Evolutionary conservation across 2,888 invertebrate genomes (phyloP).

Genomic region (Watsonalla binaria): DNA sequence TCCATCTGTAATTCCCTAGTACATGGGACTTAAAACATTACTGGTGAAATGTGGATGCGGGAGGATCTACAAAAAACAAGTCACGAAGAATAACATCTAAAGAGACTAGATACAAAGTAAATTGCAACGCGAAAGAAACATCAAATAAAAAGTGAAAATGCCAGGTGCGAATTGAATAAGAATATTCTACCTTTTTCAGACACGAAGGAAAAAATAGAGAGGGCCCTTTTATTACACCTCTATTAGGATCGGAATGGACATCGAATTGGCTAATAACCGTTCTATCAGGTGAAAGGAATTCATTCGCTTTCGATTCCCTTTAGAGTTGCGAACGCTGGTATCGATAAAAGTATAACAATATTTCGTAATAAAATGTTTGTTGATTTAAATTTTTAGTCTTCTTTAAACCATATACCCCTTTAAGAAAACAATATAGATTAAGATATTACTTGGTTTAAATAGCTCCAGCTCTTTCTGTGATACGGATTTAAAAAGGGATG

Average conservation of each 20-base stretch:
- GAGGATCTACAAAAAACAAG: too few species aligned
- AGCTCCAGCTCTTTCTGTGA: too few species aligned
- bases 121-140: constrained; percentile 26
- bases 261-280: constrained; percentile 77
- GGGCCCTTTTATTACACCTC: constrained; percentile 73
- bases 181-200: constrained; percentile 55
- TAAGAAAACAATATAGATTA: too few species aligned
- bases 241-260: constrained; percentile 74
- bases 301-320: constrained; percentile 48
- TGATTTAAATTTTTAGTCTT: too few species aligned
- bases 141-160: constrained; percentile 23
- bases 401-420: too few species aligned
- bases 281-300: constrained; percentile 78
- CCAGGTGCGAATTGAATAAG: constrained; percentile 64
- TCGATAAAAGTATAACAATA: constrained; percentile 10
- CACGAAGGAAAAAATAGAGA: constrained; percentile 65
- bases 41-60: too few species aligned
- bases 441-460: too few species aligned
- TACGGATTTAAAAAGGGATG: too few species aligned
- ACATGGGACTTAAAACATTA: too few species aligned
- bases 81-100: too few species aligned
- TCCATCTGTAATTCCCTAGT: too few species aligned
- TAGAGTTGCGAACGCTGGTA: constrained; percentile 29
- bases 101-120: constrained; percentile 15
- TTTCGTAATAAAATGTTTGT: too few species aligned